Base-by-base conservation (phyloP, 2,888 invertebrate genomes). In the Bunonema sp. region DNA sequence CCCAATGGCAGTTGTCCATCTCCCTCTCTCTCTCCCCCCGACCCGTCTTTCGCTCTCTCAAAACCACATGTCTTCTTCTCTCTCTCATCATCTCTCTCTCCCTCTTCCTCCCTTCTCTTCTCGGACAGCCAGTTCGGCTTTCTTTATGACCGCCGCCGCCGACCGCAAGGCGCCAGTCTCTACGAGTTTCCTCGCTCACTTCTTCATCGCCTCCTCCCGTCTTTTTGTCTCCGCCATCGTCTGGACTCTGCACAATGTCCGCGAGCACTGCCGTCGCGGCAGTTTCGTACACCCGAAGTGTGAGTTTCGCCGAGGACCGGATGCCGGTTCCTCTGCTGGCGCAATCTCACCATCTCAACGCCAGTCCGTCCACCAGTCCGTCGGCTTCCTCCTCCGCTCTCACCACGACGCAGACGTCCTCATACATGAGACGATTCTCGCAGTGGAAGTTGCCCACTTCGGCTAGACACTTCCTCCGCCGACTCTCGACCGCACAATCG, bases 381-480 rank as follows among this genome's bases (percentile, higher is more conserved):
- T n/a, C n/a, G n/a, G n/a, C n/a, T n/a, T n/a, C n/a, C n/a, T n/a
- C n/a, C n/a, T n/a, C n/a, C n/a, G n/a, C n/a, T n/a, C n/a, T n/a
- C n/a, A n/a, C n/a, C n/a, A n/a, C n/a, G n/a, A n/a, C n/a, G n/a
- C n/a, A n/a, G n/a, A n/a, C n/a, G n/a, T n/a, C n/a, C n/a, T n/a
- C n/a, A n/a, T n/a, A n/a, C n/a, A n/a, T n/a, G n/a, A n/a, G n/a
- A n/a, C n/a, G n/a, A n/a, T n/a, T n/a, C n/a, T n/a, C n/a, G n/a
- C n/a, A n/a, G n/a, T n/a, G n/a, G n/a, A n/a, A n/a, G n/a, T n/a
- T n/a, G n/a, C n/a, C n/a, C n/a, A n/a, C n/a, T n/a, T n/a, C n/a
- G n/a, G n/a, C n/a, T n/a, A n/a, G n/a, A n/a, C 45, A 48, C 34
- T 40, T 48, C 23, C 45, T 44, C 29, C 45, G 41, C 35, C 48